Evolutionary conservation across 2,888 invertebrate species (phyloP), one percentile per base, ranked within the genome.

Genomic region (Meiosimyza platycephala): DNA sequence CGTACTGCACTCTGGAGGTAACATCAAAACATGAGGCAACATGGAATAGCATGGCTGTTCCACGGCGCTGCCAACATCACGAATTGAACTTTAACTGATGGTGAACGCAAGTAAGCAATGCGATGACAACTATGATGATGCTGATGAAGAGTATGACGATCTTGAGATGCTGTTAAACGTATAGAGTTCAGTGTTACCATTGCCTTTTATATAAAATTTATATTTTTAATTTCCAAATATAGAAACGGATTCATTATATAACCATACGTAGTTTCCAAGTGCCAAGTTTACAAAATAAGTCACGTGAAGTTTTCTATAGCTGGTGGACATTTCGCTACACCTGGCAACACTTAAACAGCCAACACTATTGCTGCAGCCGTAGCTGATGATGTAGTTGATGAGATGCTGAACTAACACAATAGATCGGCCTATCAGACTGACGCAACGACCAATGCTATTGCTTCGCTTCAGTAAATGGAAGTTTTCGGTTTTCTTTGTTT

Each of bases 71-170:
- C 80, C 81, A 82, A 80, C 82, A 81, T 83, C 83, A 83, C 83
- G 83, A 83, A 79, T 84, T 83, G 84, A 83, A 83, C 83, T 83
- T 81, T 82, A 84, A 82, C 83, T 76, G 77, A 66, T 64, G 18
- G 54, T 57, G 62, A 51, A 13, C 63, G 59, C 66, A 40, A 65
- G 67, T 40, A 40, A 40, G 40, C 57, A 60, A 22, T 51, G 50
- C 60, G 65, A 28, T 48, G 51, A 28, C 15, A 65, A 51, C 28
- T 18, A 12, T 57, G 63, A 12, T 57, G 63, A 40, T 63, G 16
- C 47, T 68, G 57, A 11, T 68, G 62, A 13, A 15, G 47, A 40
- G 28, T 55, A 6, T 66, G 64, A n/a, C 50, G 63, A 33, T 65
- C 52, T 65, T 65, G 18, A 22, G 16, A 16, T 16, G 51, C 51